These are phyloP conservation scores for Aegotheles bennettii DNA, from an alignment of 2,113 vertebrate species.

Conservation along the genomic window DNA sequence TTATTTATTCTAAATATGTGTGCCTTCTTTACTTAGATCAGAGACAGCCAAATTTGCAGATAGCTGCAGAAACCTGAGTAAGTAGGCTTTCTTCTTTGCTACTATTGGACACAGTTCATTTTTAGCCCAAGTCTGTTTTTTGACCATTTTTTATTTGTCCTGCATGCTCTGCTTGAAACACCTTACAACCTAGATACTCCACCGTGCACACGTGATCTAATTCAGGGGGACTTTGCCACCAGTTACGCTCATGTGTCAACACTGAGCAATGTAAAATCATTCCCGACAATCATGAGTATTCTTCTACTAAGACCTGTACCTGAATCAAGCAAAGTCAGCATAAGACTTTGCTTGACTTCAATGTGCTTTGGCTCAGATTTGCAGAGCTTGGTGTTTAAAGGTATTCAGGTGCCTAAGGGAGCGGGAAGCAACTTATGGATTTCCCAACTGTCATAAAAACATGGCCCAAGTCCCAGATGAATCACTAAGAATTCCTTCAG, in stretches of 20 bases:
- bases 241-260: rapidly evolving
- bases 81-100: background rate
- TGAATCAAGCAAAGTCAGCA: background rate
- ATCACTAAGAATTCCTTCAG: background rate
- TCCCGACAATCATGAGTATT: background rate
- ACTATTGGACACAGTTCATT: background rate
- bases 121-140: background rate
- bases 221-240: background rate
- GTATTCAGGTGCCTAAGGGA: background rate
- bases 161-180: background rate
- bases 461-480: background rate
- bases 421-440: background rate
- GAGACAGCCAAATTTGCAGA: background rate
- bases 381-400: background rate
- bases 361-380: background rate
- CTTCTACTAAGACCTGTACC: background rate
- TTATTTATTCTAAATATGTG: background rate
- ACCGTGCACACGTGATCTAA: background rate
- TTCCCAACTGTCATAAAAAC: background rate
- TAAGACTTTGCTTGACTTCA: background rate
- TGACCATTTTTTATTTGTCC: background rate
- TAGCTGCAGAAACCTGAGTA: background rate
- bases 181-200: background rate
- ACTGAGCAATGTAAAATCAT: background rate
- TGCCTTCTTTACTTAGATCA: background rate